Conservation (phyloP, 2,113 vertebrate genomes). For the Piaya cayana region DNA sequence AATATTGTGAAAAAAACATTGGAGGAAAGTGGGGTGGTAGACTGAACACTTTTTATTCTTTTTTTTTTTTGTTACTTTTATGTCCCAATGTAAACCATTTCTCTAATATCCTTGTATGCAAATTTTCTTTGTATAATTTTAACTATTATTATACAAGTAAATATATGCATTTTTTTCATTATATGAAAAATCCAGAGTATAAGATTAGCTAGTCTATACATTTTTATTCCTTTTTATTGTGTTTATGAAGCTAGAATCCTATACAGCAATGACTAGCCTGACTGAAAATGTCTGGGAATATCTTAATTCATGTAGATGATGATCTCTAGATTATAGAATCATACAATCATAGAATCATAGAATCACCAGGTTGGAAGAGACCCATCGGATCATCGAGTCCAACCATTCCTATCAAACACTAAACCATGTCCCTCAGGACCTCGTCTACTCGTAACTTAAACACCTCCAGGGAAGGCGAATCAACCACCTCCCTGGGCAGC, state of each 20-base stretch:
- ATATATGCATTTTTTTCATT: neutral
- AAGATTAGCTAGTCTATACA: neutral
- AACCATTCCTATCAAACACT: too few species aligned
- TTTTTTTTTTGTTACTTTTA: neutral
- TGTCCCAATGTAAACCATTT: neutral
- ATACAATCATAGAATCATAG: too few species aligned
- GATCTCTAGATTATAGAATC: neutral
- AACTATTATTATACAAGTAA: neutral
- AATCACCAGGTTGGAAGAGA: too few species aligned
- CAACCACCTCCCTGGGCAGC: too few species aligned
- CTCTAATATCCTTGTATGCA: neutral
- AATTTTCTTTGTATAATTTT: neutral
- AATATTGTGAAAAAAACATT: neutral
- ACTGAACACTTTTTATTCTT: fast-evolving
- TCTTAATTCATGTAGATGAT: neutral
- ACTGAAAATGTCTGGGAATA: neutral
- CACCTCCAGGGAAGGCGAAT: too few species aligned
- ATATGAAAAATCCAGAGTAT: neutral
- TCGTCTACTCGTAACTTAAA: too few species aligned
- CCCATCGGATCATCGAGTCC: too few species aligned
- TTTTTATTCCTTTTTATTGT: neutral
- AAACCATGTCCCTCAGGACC: too few species aligned
- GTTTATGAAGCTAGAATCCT: neutral
- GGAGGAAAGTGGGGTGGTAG: neutral
- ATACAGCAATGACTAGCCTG: neutral